phyloP scores from a whole-genome alignment of 2,113 vertebrate genomes.

The Poeciliopsis prolifica region DNA sequence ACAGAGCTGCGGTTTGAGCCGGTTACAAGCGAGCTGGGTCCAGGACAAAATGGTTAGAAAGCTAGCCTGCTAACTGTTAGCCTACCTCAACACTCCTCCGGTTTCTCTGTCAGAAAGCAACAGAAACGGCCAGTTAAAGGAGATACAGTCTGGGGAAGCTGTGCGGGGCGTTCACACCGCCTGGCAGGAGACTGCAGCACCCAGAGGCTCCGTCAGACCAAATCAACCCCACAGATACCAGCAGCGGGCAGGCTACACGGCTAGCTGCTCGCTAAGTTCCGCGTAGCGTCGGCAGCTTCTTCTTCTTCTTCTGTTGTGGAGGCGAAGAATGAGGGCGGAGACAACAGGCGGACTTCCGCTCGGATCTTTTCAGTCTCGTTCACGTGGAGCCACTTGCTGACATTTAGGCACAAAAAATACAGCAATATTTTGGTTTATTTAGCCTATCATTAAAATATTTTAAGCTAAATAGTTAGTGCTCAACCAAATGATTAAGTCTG shows the following conservation, averaged over 20 bases:
- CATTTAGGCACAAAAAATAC: too few species aligned
- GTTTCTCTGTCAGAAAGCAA: conserved; percentile 3
- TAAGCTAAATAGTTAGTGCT: too few species aligned
- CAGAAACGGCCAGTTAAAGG: conserved; percentile 10
- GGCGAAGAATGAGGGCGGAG: conserved; percentile 24
- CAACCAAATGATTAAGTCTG: too few species aligned
- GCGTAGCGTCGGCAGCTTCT: conserved; percentile 54
- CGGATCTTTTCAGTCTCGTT: neutral
- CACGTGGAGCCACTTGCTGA: too few species aligned
- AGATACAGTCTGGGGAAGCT: neutral
- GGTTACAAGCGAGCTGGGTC: neutral
- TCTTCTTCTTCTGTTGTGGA: conserved; percentile 38
- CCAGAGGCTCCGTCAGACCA: neutral
- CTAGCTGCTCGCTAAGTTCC: conserved; percentile 67
- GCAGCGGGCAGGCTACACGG: conserved; percentile 30
- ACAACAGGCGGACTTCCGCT: neutral
- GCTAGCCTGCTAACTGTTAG: conserved; percentile 56
- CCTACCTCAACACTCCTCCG: conserved; percentile 9
- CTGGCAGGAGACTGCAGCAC: neutral
- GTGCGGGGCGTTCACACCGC: neutral
- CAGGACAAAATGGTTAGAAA: conserved; percentile 23
- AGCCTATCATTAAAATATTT: too few species aligned
- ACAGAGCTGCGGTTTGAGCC: conserved; percentile 14
- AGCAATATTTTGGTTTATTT: too few species aligned
- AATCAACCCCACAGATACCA: neutral